Evolutionary conservation across 37 sponge, comb jelly and placozoan species (phyloP), one percentile per base, ranked within the genome.

Genomic region (Halisarca cf. caerulea): DNA sequence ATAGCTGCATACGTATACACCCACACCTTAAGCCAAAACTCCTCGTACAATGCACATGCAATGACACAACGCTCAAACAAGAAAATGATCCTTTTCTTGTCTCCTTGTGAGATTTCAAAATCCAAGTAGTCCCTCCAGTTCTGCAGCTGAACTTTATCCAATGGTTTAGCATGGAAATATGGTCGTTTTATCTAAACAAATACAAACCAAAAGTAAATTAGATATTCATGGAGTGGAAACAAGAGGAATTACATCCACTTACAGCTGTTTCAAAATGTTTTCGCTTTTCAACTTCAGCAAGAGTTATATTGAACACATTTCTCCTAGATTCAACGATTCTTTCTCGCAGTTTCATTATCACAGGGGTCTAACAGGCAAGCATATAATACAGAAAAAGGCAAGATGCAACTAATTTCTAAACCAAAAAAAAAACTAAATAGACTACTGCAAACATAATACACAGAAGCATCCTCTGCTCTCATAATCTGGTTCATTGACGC

Each of bases 1-100:
- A 38, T 73, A 42, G 40, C 15, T 37, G 11, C 45, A 6, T 73
- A 30, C 23, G 44, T 42, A 37, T 23, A 73, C 30, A 66, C 6
- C 4, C 59, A 58, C 45, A 96, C 97, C 90, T 96, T 96, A 25
- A 88, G 86, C 97, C 97, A 96, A 79, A 93, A 91, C 7, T 93
- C 94, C 75, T 96, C 97, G 53, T 96, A 96, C 53, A 96, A 82
- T 7, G 94, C 94, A 82, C 97, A 96, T 24, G 90, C 92, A 30
- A 96, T 85, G 73, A 96, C 54, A 84, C 97, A 96, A 18, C 97
- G 88, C 62, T 96, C 97, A 85, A 93, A 96, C 24, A 96, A 82
- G 11, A 91, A 47, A 27, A 86, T 30, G 0, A 89, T 89, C 44
- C 94, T 74, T 38, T 51, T 41, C 30, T 78, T 40, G 85, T 91